A percentile compares a stretch with the other conserved stretches of the same genome.
These are phyloP conservation scores for Microcebus tavaratra DNA, from an alignment of 2,113 vertebrate genomes.

Conservation along the genomic window DNA sequence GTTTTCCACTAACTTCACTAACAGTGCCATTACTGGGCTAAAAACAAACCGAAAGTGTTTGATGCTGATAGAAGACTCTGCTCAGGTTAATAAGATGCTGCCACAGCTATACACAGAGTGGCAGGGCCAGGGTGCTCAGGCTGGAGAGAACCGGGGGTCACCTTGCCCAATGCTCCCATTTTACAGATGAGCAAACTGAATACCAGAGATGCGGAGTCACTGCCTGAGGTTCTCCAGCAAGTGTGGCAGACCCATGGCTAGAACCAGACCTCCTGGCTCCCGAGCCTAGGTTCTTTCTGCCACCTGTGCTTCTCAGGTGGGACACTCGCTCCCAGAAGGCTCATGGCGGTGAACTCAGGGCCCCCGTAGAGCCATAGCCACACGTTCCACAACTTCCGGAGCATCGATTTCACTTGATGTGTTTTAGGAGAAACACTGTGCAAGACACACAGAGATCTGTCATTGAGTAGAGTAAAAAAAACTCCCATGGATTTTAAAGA, in stretches of 20 bases:
- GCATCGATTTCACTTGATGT: accelerated
- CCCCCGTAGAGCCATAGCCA: neutral
- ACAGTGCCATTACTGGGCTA: neutral
- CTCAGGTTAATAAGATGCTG: neutral
- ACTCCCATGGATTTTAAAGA: neutral
- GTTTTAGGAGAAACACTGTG: neutral
- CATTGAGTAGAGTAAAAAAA: neutral
- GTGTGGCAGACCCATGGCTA: neutral
- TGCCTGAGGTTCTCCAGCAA: accelerated
- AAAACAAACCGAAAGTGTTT: neutral
- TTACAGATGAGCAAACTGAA: neutral
- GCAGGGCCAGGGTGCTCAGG: too few species aligned
- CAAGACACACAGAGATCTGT: neutral
- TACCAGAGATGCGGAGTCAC: accelerated
- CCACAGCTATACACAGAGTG: accelerated
- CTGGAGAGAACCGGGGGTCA: neutral
- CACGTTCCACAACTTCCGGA: accelerated
- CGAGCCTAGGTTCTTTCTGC: neutral
- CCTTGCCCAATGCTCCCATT: accelerated
- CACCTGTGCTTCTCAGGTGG: neutral
- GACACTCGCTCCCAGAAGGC: neutral
- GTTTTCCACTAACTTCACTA: neutral
- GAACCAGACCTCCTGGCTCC: neutral
- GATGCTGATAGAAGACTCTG: neutral
- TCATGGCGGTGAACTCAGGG: accelerated